These are phyloP conservation scores for Brachyistius frenatus DNA, from an alignment of 2,113 vertebrate species.

Conservation along the genomic window DNA sequence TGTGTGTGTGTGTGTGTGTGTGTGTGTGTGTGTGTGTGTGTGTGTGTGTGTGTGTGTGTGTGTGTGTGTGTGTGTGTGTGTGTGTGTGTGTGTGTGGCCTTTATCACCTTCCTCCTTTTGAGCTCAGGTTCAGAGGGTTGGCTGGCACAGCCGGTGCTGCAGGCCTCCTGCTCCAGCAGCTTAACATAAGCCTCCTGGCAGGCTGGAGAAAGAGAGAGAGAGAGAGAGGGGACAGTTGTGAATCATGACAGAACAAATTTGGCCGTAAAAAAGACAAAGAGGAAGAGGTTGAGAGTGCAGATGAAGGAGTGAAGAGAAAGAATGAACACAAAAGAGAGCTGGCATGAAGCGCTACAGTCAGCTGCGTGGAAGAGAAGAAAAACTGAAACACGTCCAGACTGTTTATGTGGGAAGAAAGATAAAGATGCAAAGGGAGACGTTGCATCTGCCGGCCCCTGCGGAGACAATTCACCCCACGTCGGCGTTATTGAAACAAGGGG, in stretches of 20 bases:
- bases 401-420: constrained; percentile 30
- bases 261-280: background rate
- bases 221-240: constrained; percentile 10
- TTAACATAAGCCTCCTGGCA: constrained; percentile 94
- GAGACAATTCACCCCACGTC: constrained; percentile 12
- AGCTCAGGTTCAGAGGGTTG: constrained; percentile 88
- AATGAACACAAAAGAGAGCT: constrained; percentile 5
- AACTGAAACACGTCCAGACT: constrained; percentile 25
- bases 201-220: constrained; percentile 79
- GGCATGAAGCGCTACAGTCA: background rate
- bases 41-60: background rate
- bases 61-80: constrained; percentile 15
- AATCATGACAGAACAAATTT: constrained; percentile 46
- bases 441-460: background rate
- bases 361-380: background rate
- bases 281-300: background rate
- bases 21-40: constrained; percentile 3
- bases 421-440: constrained; percentile 19
- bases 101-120: constrained; percentile 89
- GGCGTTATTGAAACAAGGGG: constrained; percentile 38
- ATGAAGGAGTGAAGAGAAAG: background rate
- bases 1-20: constrained; percentile 8
- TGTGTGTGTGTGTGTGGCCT: background rate
- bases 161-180: constrained; percentile 90
- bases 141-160: constrained; percentile 90